Evolutionary conservation across 2,888 invertebrate genomes (phyloP).

Genomic region (Crossocerus cetratus): DNA sequence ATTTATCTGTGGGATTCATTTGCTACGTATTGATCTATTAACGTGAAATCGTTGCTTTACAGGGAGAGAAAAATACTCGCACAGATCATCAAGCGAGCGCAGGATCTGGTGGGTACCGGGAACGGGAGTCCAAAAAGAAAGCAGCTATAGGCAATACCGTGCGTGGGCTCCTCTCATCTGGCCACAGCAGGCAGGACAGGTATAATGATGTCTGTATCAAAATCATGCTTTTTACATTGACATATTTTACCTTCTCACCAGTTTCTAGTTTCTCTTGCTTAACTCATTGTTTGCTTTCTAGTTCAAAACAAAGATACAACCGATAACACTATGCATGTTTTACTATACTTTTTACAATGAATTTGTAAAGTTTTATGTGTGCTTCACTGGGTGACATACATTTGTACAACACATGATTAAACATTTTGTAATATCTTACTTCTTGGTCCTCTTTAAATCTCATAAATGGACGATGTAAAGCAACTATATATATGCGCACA

Average conservation of each 20-base stretch:
- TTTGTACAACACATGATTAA: too few species aligned
- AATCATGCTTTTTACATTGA: constrained; percentile 74
- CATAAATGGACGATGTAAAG: too few species aligned
- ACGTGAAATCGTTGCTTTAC: constrained; percentile 20
- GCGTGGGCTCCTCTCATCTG: constrained; percentile 75
- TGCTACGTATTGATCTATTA: constrained; percentile 1
- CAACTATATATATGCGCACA: too few species aligned
- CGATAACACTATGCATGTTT: constrained; percentile 13
- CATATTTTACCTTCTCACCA: constrained; percentile 56
- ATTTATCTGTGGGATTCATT: neutral
- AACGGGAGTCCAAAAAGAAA: constrained; percentile 74
- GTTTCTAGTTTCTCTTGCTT: constrained; percentile 40
- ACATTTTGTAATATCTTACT: too few species aligned
- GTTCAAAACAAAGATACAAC: constrained; percentile 21
- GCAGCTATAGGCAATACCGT: constrained; percentile 77
- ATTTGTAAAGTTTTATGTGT: neutral
- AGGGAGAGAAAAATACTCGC: constrained; percentile 69
- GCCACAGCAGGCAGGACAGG: constrained; percentile 77
- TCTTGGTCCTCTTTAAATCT: too few species aligned
- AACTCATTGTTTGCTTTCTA: constrained; percentile 39
- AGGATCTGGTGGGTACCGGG: constrained; percentile 68
- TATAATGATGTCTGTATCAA: constrained; percentile 77
- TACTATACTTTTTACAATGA: constrained; percentile 28
- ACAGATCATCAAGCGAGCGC: constrained; percentile 71
- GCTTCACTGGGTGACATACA: too few species aligned